Evolutionary conservation across 2,797 vertebrate species (phyloP), one percentile per base, ranked within the genome.

Genomic region (Amblyopsis hoosieri): DNA sequence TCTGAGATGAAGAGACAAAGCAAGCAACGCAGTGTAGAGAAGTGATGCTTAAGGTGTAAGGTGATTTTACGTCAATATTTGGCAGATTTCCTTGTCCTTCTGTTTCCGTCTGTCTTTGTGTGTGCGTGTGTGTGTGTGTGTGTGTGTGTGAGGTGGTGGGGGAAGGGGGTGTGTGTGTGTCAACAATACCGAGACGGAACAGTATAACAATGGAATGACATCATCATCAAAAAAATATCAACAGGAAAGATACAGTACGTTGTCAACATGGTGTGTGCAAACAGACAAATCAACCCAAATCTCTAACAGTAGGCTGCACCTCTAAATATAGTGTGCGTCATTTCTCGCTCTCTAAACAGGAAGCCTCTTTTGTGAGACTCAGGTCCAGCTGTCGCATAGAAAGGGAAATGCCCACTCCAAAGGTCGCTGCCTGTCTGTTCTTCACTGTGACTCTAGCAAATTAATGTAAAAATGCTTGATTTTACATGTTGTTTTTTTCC

Each of bases 131-230:
- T 37, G 5, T 37, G 33, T 37, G 33, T 37, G 33, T 37, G 33
- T 7, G 33, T 37, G 33, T 4, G 33, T 29, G 23, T 29, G 23
- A 29, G 33, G 33, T 6, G 33, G 33, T 6, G 33, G 33, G 33
- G 33, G 33, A 6, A 6, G 33, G 12, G 10, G 23, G 23, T 54
- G 12, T 54, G 57, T 65, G 66, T 65, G 66, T 75, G 60, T 67
- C 69, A 78, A 48, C 45, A 58, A 54, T 29, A 67, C 59, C 62
- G 59, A 66, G 42, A 64, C 57, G 15, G 77, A 85, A 89, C 88
- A 85, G 82, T 89, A 71, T 19, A 87, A 90, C 88, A 90, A 90
- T 87, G 50, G 80, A 54, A 77, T 89, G 87, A 90, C 75, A 78
- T 91, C 87, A 89, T 69, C 58, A 47, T 73, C 66, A 67, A 76